Percentiles rank a stretch among this genome's conserved stretches.
These are phyloP conservation scores for Bombyx mandarina DNA, from an alignment of 1,140 invertebrate genomes.

Conservation along the genomic window DNA sequence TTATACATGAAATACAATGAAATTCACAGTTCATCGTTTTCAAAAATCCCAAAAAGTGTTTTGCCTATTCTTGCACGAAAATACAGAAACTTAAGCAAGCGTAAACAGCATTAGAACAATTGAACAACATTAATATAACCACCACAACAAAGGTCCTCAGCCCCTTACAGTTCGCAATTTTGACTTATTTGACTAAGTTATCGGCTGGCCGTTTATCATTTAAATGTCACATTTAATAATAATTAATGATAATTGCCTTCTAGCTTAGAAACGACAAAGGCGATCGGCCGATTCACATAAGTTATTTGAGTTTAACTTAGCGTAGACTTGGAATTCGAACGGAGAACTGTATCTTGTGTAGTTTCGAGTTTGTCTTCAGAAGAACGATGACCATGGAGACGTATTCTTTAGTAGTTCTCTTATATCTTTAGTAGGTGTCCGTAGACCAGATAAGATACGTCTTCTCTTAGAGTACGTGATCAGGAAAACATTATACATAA, in stretches of 20 bases:
- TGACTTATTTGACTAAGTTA: constrained; percentile 67
- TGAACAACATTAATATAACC: neutral
- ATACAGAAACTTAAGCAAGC: too few relatives aligned
- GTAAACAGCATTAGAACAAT: neutral
- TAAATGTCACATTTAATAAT: constrained; percentile 65
- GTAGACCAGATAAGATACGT: too few relatives aligned
- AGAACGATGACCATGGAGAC: constrained; percentile 22
- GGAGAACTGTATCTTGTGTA: constrained; percentile 64
- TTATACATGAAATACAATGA: neutral
- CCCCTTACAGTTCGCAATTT: constrained; percentile 18
- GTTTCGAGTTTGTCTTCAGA: constrained; percentile 29
- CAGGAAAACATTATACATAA: too few relatives aligned
- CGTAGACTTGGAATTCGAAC: constrained; percentile 52
- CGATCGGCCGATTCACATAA: constrained; percentile 62
- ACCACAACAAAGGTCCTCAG: neutral
- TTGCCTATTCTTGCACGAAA: neutral
- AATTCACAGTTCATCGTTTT: neutral
- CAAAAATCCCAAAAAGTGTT: neutral
- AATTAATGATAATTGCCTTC: constrained; percentile 68
- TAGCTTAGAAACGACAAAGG: constrained; percentile 59
- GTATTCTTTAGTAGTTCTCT: too few relatives aligned
- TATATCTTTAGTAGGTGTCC: too few relatives aligned
- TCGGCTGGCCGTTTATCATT: constrained; percentile 58
- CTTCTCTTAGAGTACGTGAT: too few relatives aligned
- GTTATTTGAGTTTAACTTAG: constrained; percentile 64